Evolutionary conservation across 2,113 vertebrate species (phyloP), one percentile per base, ranked within the genome.

Genomic region (Propithecus coquereli): DNA sequence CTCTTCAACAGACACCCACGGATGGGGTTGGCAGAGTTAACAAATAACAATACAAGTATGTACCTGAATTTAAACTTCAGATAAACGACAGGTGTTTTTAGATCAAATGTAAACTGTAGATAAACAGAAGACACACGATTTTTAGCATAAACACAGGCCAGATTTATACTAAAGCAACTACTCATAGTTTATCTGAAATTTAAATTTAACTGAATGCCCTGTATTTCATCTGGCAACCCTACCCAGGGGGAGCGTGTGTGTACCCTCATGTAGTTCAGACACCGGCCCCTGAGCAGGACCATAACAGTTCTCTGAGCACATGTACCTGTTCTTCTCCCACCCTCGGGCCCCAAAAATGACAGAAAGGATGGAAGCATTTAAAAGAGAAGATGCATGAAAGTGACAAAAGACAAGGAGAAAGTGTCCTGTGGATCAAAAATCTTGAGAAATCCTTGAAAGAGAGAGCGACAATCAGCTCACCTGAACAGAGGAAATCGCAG

Each of bases 131-230:
- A 87, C 30, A 11, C 14, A 43, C 47, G 47, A 11, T 76, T 52
- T 13, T 80, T 47, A 81, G 37, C 43, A 43, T 82, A 96, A 93
- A 57, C 37, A 57, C 3, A 83, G 63, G 37, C 66, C 79, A 40
- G 83, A 73, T 82, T 89, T 82, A 91, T 12, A 30, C 34, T 70
- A 81, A 93, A 37, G 88, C 23, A 65, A 71, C 77, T 59, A 81
- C 14, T 32, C 68, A 40, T 17, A 76, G 66, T 79, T 95, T 89
- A 93, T 45, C 57, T 65, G 32, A 63, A 71, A 20, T 27, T n/a
- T 50, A 95, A 52, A 59, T 70, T 70, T 23, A 65, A 63, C 65
- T 37, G 5, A 45, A 18, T 12, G 63, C 6, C 43, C 43, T 82
- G 9, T 47, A 45, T 32, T 94, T 22, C 54, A 13, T 52, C 22